phyloP scores from a whole-genome alignment of 2,113 vertebrate genomes.

The Lagopus leucura region DNA sequence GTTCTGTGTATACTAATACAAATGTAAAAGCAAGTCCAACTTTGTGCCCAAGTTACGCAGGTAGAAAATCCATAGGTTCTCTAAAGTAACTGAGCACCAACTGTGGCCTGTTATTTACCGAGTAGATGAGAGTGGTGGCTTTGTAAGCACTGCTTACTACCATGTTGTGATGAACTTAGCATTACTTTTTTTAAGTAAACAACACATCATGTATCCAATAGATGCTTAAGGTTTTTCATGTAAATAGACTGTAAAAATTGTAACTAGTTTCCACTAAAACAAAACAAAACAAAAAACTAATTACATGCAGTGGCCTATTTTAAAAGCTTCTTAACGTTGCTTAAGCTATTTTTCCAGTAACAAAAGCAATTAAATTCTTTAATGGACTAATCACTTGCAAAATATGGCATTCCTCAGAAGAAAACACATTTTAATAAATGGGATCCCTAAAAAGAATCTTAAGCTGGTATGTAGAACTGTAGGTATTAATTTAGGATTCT shows the following conservation, averaged over 20 bases:
- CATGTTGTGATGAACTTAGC: background rate
- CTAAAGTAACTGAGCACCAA: background rate
- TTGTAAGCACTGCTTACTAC: background rate
- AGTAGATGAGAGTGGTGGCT: background rate
- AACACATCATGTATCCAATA: background rate
- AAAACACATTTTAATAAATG: background rate
- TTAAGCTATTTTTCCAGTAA: background rate
- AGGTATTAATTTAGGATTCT: background rate
- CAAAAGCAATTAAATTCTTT: slow-evolving; percentile 14
- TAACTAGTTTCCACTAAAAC: background rate
- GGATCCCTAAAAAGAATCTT: background rate
- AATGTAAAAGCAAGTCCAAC: background rate
- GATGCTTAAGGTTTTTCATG: background rate
- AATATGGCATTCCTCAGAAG: background rate
- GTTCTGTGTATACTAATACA: background rate
- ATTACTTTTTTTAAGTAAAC: background rate
- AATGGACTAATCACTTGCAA: slow-evolving; percentile 29
- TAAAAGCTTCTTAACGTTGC: background rate
- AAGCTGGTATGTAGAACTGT: background rate
- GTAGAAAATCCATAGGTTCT: background rate
- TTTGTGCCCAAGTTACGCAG: background rate
- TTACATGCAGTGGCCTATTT: background rate
- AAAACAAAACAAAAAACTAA: background rate
- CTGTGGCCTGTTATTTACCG: background rate
- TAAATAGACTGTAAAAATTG: background rate